A percentile compares a stretch with the other conserved stretches of the same genome.
phyloP scores from a whole-genome alignment of 2,113 vertebrate genomes.

The Rhineura floridana region DNA sequence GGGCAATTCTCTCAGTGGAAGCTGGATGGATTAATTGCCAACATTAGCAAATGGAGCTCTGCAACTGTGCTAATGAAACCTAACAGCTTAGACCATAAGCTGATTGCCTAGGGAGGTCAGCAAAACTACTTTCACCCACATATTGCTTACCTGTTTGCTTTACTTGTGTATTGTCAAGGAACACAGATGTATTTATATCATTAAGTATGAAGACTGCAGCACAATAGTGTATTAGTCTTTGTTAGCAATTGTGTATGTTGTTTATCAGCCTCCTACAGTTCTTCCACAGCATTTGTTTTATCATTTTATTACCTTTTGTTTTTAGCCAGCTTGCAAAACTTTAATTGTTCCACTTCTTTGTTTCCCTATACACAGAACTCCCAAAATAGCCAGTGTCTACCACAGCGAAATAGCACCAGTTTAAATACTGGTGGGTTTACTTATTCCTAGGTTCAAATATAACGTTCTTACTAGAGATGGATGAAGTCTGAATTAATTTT shows the following conservation, averaged over 20 bases:
- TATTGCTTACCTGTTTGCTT: background rate
- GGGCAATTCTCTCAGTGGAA: background rate
- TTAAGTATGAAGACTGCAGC: background rate
- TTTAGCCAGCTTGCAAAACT: background rate
- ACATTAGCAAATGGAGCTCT: slow-evolving; percentile 13
- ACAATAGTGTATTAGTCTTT: background rate
- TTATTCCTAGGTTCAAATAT: background rate
- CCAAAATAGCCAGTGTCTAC: background rate
- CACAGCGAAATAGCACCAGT: background rate
- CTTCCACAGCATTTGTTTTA: background rate
- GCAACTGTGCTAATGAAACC: slow-evolving; percentile 8
- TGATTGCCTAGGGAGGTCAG: slow-evolving; percentile 13
- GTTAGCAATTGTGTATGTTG: background rate
- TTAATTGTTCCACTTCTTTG: background rate
- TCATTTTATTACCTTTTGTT: background rate
- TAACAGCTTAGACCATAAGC: background rate
- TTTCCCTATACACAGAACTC: background rate
- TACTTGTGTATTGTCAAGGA: background rate
- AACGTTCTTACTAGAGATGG: background rate
- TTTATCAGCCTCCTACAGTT: background rate
- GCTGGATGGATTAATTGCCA: slow-evolving; percentile 20
- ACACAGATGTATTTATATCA: background rate
- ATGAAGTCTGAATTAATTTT: background rate
- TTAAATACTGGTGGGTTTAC: background rate
- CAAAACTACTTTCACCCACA: background rate